These are phyloP conservation scores for Microcebus jonahi DNA, from an alignment of 2,113 vertebrate genomes.

Conservation along the genomic window DNA sequence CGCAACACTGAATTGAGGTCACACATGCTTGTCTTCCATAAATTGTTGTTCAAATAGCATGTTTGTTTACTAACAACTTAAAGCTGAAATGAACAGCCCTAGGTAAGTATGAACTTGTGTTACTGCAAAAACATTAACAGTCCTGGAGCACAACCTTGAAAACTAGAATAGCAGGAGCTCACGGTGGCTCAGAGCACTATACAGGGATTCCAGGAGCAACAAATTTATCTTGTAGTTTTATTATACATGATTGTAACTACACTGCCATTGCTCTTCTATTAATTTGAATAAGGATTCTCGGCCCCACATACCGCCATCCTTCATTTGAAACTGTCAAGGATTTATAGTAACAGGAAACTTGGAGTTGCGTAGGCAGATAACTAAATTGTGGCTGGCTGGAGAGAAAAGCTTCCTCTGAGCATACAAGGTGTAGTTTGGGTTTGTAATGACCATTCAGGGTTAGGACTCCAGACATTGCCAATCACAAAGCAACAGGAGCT, in stretches of 20 bases:
- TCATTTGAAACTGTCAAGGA: neutral
- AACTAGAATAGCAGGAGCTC: neutral
- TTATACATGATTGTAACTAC: neutral
- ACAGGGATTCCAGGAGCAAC: neutral
- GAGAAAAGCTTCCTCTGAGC: neutral
- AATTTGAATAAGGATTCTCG: neutral
- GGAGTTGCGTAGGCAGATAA: neutral
- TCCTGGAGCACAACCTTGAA: neutral
- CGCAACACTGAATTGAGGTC: neutral
- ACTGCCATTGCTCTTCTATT: neutral
- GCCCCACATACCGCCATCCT: neutral
- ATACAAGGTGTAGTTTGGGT: neutral
- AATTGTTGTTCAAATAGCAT: neutral
- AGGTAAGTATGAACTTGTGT: neutral
- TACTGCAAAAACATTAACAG: neutral
- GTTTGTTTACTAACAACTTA: neutral
- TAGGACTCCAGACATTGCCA: neutral
- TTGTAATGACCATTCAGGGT: neutral
- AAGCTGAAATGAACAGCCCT: neutral
- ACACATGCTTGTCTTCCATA: neutral
- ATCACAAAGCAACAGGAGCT: neutral
- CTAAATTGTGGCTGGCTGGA: slow-evolving; percentile 4
- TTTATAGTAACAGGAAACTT: neutral
- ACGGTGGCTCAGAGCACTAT: neutral
- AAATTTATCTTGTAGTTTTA: neutral